Conservation (phyloP, 2,797 vertebrate genomes). For the Anomalospiza imberbis region DNA sequence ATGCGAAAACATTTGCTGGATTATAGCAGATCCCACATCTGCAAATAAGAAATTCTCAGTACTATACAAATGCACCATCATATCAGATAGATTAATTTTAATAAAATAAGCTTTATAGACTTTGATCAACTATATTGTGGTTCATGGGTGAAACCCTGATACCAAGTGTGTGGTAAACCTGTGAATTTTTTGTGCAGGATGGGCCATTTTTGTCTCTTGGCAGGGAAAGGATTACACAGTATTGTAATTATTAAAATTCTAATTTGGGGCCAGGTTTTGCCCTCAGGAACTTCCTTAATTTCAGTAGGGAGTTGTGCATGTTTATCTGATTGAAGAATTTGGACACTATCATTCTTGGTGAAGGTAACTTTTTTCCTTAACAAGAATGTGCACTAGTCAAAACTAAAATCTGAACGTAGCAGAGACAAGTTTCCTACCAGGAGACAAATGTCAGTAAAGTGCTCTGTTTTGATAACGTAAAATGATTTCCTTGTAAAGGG, state of each 20-base stretch:
- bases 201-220: constrained; percentile 20
- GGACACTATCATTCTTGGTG: constrained; percentile 10
- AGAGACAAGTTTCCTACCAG: not conserved
- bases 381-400: not conserved
- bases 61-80: not conserved
- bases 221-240: constrained; percentile 2
- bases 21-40: not conserved
- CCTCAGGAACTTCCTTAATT: constrained; percentile 60
- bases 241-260: constrained; percentile 46
- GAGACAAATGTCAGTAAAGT: constrained; percentile 10
- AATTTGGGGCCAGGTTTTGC: constrained; percentile 29
- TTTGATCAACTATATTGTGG: not conserved
- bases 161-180: not conserved
- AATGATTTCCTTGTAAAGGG: constrained; percentile 30
- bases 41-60: not conserved
- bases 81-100: not conserved
- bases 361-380: not conserved
- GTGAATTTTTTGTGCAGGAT: constrained; percentile 1
- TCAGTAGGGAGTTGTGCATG: not conserved
- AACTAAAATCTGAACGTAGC: not conserved
- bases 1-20: not conserved
- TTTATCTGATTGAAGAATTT: constrained; percentile 49
- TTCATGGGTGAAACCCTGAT: not conserved
- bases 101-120: not conserved
- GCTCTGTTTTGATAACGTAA: constrained; percentile 49